phyloP scores from a whole-genome alignment of 2,797 vertebrate genomes.

The Cercopithecus diana region DNA sequence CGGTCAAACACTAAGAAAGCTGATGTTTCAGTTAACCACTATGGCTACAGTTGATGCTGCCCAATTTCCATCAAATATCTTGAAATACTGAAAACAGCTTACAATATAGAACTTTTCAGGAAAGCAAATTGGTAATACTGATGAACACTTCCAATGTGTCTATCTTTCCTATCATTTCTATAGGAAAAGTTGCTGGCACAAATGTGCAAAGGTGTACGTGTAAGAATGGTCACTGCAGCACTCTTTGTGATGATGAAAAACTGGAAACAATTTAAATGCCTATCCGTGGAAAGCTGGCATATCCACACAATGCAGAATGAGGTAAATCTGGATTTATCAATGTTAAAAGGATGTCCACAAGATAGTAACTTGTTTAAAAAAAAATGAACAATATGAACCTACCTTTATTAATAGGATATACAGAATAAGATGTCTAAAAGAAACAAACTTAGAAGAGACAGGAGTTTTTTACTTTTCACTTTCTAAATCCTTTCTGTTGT shows the following conservation, averaged over 20 bases:
- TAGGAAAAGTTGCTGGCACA: neutral
- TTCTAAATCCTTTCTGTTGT: neutral
- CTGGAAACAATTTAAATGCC: neutral
- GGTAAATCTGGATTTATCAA: neutral
- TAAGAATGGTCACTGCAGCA: neutral
- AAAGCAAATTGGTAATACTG: neutral
- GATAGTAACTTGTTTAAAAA: neutral
- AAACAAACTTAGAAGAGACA: neutral
- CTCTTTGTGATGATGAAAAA: neutral
- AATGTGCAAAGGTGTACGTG: neutral
- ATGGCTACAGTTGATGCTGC: neutral
- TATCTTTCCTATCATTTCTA: neutral
- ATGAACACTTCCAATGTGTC: neutral
- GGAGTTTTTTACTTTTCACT: neutral
- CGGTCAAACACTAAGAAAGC: neutral
- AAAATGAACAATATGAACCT: neutral
- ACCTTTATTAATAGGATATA: neutral
- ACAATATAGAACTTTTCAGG: neutral
- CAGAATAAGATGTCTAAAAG: neutral
- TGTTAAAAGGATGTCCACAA: neutral
- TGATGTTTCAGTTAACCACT: neutral
- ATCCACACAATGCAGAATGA: neutral
- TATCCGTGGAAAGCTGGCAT: neutral
- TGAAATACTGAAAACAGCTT: conserved; percentile 16
- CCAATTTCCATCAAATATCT: neutral